Base-by-base conservation (phyloP, 2,888 invertebrate species). In the Drosophila leonis region DNA sequence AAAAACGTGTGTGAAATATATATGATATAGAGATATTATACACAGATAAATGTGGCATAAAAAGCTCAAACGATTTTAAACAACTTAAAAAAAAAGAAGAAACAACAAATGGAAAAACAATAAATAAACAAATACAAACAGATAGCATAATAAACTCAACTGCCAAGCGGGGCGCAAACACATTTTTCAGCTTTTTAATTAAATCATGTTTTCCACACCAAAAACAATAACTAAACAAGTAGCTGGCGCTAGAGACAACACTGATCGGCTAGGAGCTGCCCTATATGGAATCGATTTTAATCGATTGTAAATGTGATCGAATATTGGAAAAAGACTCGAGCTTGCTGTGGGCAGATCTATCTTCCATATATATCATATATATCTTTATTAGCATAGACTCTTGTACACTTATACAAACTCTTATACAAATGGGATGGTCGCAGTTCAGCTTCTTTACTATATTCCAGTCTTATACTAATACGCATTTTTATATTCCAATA, bases 141-240 rank as follows among this genome's bases (percentile, higher is more conserved):
- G 29, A 55, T 55, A 55, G 62, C 62, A 70, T 74, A 83, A 87
- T 75, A 75, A 78, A 84, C 79, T 72, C 65, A 35, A 60, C 41
- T 27, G 66, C 44, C 52, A 15, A n/a, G 64, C 35, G 27, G 60
- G 51, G 55, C 60, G 42, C 29, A 71, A 78, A 75, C 80, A 73
- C 81, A 62, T 72, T 77, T 76, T 78, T 72, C 67, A 71, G 59
- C 60, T 66, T 78, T 87, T 84, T 88, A 85, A 85, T 88, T 88
- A 83, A 85, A 88, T 85, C 83, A 78, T 83, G 88, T 85, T 71
- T 88, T 72, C 54, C 46, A 44, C 41, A 27, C 52, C 42, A 35
- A 42, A 57, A 52, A 70, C 57, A 48, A 44, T 48, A 59, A 35
- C 41, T 60, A 52, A 41, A 42, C 27, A 29, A 39, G 37, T 8